Percentiles rank a stretch among this genome's conserved stretches.
phyloP scores from a whole-genome alignment of 2,797 vertebrate species.

The Oceanodroma leucorhoa region DNA sequence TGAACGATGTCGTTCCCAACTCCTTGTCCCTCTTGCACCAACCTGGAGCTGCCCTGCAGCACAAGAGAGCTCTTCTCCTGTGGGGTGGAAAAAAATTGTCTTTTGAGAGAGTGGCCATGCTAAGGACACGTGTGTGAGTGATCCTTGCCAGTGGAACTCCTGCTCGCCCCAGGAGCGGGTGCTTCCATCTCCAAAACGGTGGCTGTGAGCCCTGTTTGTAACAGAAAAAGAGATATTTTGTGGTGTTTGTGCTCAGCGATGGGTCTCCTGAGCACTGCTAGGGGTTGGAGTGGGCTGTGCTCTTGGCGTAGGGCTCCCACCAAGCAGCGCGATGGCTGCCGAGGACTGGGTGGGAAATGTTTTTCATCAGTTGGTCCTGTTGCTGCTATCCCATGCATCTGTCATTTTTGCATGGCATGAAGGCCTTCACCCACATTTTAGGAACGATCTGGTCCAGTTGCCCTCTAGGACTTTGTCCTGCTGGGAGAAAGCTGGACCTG shows the following conservation, averaged over 20 bases:
- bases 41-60: neutral
- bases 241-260: neutral
- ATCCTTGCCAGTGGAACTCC: neutral
- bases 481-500: neutral
- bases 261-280: neutral
- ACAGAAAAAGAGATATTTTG: neutral
- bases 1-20: neutral
- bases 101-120: neutral
- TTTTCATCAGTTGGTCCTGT: neutral
- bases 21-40: neutral
- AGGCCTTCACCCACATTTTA: neutral
- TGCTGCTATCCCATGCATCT: neutral
- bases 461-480: neutral
- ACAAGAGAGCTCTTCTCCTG: neutral
- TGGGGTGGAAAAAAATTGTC: neutral
- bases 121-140: fast-evolving
- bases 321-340: neutral
- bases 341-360: neutral
- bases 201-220: neutral
- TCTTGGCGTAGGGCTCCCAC: neutral
- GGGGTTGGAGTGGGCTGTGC: neutral
- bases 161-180: fast-evolving
- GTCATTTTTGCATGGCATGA: neutral
- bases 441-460: neutral
- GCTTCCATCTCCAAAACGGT: fast-evolving